Evolutionary conservation across 2,888 invertebrate genomes (phyloP).

Genomic region (Desoria tigrina): DNA sequence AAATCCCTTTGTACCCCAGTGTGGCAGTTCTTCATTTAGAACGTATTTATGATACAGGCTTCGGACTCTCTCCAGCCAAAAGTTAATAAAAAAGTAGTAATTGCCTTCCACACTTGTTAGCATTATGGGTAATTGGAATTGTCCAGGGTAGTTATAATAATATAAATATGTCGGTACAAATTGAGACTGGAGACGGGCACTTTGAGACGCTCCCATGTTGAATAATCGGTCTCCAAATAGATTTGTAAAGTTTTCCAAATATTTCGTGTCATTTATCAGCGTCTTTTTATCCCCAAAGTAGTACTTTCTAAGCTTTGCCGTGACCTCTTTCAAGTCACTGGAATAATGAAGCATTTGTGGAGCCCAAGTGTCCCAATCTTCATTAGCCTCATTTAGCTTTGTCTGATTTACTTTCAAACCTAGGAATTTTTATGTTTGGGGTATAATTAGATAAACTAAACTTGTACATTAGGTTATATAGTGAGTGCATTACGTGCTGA

Average conservation of each 20-base stretch:
- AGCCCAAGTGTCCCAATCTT: constrained; percentile 36
- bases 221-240: constrained; percentile 42
- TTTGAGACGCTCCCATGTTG: constrained; percentile 22
- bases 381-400: constrained; percentile 37
- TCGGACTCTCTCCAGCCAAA: background rate
- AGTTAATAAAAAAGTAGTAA: background rate
- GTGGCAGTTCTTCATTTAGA: background rate
- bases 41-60: background rate
- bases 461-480: background rate
- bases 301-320: constrained; percentile 30
- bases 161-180: constrained; percentile 37
- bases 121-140: too few species aligned
- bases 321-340: constrained; percentile 10
- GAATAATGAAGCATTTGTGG: constrained; percentile 32
- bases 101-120: background rate
- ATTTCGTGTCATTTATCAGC: constrained; percentile 24
- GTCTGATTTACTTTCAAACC: constrained; percentile 35
- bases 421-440: constrained; percentile 1
- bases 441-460: background rate
- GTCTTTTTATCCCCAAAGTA: constrained; percentile 38
- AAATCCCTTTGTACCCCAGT: background rate
- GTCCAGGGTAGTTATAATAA: constrained; percentile 30
- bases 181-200: constrained; percentile 32
- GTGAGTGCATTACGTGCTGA: constrained; percentile 25
- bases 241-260: constrained; percentile 28